Base-by-base conservation (phyloP, 1,140 invertebrate genomes). In the Drosophila santomea region DNA sequence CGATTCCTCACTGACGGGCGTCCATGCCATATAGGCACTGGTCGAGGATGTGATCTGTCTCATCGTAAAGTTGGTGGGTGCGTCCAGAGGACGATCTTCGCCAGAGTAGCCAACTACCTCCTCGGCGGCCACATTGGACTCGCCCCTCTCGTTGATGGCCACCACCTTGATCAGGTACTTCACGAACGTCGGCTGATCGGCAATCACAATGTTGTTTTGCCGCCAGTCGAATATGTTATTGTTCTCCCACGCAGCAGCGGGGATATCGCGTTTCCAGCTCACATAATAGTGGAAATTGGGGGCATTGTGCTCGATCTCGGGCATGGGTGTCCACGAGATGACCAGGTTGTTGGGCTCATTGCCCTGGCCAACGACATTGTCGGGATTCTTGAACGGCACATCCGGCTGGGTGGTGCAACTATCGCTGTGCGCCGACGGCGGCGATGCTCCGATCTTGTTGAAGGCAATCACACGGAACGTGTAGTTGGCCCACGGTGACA, bases 281-380 rank as follows among this genome's bases (percentile, higher is more conserved):
- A 99, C 96, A 69, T 96, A 94, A 92, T 99, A 99, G 82, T 96
- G 95, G 93, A 99, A 99, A 50, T 95, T 95, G 0, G 97, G 97
- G 0, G 96, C 98, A 94, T 99, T 98, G 92, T 99, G 98, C 76
- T 99, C 97, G 81, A 99, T 97, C 93, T 98, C 95, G 0, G 98
- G 96, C 98, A 99, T 99, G 58, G 96, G 95, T 39, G 97, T 98
- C 98, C 98, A 99, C 5, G 95, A 95, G 81, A 99, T 98, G 23
- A 99, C 96, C 48, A 99, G 94, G 93, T 99, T 99, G 74, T 95
- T 95, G 2, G 97, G 97, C 48, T 95, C 94, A 4, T 96, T 96
- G 66, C 98, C 98, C 90, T 96, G 95, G 3, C 98, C 98, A 77
- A 96, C 94, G 0, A 99, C 98, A 92, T 99, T 98, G 62, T 97